Evolutionary conservation across 2,888 invertebrate genomes (phyloP), one percentile per base, ranked within the genome.

Genomic region (Nasonovia ribisnigri): DNA sequence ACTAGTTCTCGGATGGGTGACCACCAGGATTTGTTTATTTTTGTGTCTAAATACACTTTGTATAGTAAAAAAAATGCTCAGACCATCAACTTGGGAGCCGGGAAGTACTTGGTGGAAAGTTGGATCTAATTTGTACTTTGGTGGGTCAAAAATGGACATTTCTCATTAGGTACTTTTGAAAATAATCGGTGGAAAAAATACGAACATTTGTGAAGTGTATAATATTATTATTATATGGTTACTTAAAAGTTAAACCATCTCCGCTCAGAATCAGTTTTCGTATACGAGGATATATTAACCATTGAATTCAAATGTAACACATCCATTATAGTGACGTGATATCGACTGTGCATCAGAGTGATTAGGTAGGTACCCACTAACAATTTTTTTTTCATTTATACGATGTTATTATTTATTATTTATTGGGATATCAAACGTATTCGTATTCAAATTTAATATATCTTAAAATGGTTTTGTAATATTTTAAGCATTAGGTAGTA

Each of bases 391-490:
- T 60, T 57, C 11, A 60, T 60, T 29, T 60, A 60, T 60, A 29
- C 29, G 11, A 60, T 29, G 11, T 60, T 60, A 29, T 60, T n/a
- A 67, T 0, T 60, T 60, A 60, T 60, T n/a, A 67, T 13, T 67
- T n/a, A 67, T n/a, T 67, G n/a, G 11, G n/a, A 67, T n/a, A 67
- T 67, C 67, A 67, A 67, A 67, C 67, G n/a, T 67, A 67, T n/a
- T 67, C 13, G 13, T n/a, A n/a, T 67, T n/a, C 13, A 67, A 67
- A 67, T n/a, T 67, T 0, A n/a, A 67, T 67, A 67, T 4, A 4
- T 67, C 29, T 67, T 67, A n/a, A n/a, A 67, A 60, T n/a, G 3
- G 60, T 60, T 13, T 60, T 60, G 13, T 60, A n/a, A 67, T 67
- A n/a, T 13, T 29, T 60, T n/a, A 60, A 60, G 4, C n/a, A 67